A percentile compares a stretch with the other conserved stretches of the same genome.
phyloP scores from a whole-genome alignment of 2,113 vertebrate genomes.

The Anhinga anhinga region DNA sequence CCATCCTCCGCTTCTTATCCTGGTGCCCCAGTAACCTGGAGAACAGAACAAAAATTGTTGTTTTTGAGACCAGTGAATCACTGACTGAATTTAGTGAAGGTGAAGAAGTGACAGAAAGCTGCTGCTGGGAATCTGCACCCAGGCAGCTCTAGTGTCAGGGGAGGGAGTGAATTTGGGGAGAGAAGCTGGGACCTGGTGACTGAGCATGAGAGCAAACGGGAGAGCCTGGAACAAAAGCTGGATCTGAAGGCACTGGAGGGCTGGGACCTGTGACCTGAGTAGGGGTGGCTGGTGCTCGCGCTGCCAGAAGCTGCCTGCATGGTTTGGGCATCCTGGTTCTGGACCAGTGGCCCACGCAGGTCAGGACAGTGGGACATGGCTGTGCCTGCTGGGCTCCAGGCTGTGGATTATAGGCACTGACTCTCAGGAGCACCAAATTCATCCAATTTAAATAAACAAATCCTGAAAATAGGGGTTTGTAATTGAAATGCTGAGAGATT shows the following conservation, averaged over 20 bases:
- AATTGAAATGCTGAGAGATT: constrained; percentile 31
- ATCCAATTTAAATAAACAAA: constrained; percentile 58
- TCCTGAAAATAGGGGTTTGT: neutral
- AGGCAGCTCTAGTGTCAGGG: rapidly evolving
- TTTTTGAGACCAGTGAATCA: neutral
- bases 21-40: neutral
- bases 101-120: neutral
- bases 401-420: neutral
- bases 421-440: neutral
- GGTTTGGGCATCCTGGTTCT: neutral
- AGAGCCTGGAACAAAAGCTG: neutral
- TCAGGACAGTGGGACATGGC: neutral
- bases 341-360: neutral
- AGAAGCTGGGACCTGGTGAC: neutral
- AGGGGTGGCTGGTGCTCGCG: neutral
- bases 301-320: neutral
- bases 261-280: rapidly evolving
- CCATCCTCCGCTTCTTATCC: neutral
- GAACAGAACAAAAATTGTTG: neutral
- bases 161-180: neutral
- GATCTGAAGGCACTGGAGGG: neutral
- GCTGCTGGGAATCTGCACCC: neutral
- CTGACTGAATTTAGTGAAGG: neutral
- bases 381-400: neutral
- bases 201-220: rapidly evolving